Evolutionary conservation across 2,888 invertebrate species (phyloP), one percentile per base, ranked within the genome.

Genomic region (Sceliomorpha sp.): DNA sequence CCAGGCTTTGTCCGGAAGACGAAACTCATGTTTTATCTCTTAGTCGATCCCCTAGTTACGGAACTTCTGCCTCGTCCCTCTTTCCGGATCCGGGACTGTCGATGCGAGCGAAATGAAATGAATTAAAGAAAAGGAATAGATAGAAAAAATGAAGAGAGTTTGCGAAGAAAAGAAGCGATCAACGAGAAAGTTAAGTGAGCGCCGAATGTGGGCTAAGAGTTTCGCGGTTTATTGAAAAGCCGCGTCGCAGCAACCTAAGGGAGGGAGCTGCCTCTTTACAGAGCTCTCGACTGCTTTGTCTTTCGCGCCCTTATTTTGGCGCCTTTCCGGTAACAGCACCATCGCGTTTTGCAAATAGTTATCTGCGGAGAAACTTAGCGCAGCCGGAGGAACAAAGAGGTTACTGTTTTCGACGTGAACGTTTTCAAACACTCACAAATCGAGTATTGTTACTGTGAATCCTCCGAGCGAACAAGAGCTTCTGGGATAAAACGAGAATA

Each of bases 191-290:
- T 62, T 51, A 40, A 60, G 58, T 48, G 68, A 69, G 50, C 59
- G 55, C 62, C 59, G 55, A 75, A 77, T 80, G 74, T 78, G 76
- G 77, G 74, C 74, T 76, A 74, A 68, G 77, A 80, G 80, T 79
- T 81, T 75, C 64, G 74, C 73, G 79, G 79, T 83, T 86, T 83
- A 84, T 85, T 82, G 81, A 85, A 83, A 83, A 81, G 74, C 78
- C 72, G 69, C 67, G 66, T 69, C 20, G 50, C 39, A 10, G 36
- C 40, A 53, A 53, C 39, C 44, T 55, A 63, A 75, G 72, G 37
- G 37, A 74, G 31, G 37, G 44, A 44, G 39, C 20, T 29, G 37
- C 31, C 42, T 47, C 48, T 59, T 39, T 58, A 27, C 39, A 31
- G 4, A 40, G 51, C 51, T 39, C 40, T 51, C 29, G 12, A 50